Evolutionary conservation across 2,888 invertebrate genomes (phyloP).

Genomic region (Nephrotoma flavescens): DNA sequence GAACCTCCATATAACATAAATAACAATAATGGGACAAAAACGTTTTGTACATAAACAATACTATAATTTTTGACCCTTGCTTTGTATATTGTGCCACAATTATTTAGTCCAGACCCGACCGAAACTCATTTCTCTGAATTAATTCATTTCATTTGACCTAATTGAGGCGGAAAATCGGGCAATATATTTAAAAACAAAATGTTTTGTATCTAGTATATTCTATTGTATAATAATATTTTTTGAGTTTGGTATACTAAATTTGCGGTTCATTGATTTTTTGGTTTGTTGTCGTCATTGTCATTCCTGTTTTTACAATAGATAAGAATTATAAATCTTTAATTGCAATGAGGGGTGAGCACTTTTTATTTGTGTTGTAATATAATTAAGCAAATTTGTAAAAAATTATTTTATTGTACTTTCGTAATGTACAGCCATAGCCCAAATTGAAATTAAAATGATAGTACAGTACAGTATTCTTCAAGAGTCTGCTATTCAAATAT

Average conservation of each 20-base stretch:
- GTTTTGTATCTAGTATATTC: not conserved
- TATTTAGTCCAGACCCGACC: not conserved
- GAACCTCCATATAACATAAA: not conserved
- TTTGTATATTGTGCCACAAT: not conserved
- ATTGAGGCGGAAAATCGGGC: not conserved
- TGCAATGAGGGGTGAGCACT: not conserved
- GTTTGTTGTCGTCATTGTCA: not conserved
- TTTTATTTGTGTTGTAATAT: not conserved
- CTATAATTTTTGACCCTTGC: not conserved
- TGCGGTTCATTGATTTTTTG: not conserved
- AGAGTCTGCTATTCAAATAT: too few relatives aligned
- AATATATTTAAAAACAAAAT: not conserved
- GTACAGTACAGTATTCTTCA: too few relatives aligned
- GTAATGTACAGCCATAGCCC: not conserved
- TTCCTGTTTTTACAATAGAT: not conserved
- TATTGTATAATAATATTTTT: not conserved
- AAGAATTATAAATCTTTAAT: not conserved
- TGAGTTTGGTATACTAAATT: not conserved
- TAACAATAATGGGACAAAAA: not conserved
- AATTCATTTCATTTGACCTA: not conserved
- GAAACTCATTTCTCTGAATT: not conserved
- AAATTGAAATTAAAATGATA: not conserved
- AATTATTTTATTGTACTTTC: not conserved
- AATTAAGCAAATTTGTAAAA: not conserved
- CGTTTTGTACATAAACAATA: not conserved